phyloP scores from a whole-genome alignment of 2,797 vertebrate species.

The Hapalemur alaotrensis region DNA sequence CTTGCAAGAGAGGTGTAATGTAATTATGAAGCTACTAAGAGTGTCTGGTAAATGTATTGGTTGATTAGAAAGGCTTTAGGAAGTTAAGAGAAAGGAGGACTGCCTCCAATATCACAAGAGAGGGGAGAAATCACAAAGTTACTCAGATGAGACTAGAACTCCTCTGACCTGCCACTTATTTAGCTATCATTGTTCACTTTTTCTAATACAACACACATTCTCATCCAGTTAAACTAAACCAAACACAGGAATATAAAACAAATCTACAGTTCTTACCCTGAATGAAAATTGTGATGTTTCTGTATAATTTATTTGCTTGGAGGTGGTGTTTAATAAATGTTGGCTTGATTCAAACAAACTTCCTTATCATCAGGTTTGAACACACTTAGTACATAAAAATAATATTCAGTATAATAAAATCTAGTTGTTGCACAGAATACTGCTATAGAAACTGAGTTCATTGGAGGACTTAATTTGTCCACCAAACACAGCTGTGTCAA shows the following conservation, averaged over 20 bases:
- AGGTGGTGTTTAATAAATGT: background rate
- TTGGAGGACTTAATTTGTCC: background rate
- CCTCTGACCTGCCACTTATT: background rate
- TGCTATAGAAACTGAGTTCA: background rate
- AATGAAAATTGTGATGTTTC: background rate
- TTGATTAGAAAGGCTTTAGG: constrained; percentile 46
- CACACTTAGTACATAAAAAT: background rate
- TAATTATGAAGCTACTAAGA: constrained; percentile 63
- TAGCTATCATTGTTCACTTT: background rate
- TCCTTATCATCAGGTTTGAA: background rate
- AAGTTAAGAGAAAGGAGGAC: constrained; percentile 51
- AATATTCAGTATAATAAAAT: background rate
- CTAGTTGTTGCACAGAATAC: background rate
- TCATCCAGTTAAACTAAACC: background rate
- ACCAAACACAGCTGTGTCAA: background rate
- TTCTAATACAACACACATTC: background rate
- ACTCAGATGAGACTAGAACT: background rate
- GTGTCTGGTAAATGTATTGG: constrained; percentile 50
- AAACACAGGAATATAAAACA: background rate
- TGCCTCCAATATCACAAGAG: constrained; percentile 2
- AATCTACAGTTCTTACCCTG: background rate
- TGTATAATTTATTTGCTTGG: background rate
- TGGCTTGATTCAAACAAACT: background rate
- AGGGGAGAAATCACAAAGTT: constrained; percentile 21
- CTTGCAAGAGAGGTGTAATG: constrained; percentile 45